phyloP scores from a whole-genome alignment of 1,140 invertebrate species.

The Camponotus floridanus region DNA sequence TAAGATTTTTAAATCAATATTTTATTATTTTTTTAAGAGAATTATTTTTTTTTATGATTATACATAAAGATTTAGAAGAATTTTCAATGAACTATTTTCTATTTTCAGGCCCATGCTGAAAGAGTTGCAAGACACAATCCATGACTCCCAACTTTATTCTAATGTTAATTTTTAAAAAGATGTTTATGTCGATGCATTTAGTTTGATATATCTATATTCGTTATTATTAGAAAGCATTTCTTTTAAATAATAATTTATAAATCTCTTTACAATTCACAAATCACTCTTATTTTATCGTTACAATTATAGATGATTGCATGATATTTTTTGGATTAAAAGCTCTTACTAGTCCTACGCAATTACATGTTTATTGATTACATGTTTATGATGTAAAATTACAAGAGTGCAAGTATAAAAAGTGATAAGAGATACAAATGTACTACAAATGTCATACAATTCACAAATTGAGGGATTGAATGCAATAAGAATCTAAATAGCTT shows the following conservation, averaged over 20 bases:
- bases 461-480: slow-evolving; percentile 24
- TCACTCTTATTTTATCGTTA: background rate
- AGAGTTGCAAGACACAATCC: slow-evolving; percentile 19
- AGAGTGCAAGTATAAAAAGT: background rate
- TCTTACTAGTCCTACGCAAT: slow-evolving; percentile 31
- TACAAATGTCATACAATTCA: background rate
- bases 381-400: background rate
- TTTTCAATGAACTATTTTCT: background rate
- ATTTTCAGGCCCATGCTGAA: slow-evolving; percentile 16
- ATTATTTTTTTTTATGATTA: background rate
- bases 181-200: background rate
- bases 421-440: background rate
- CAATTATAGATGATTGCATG: background rate
- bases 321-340: background rate
- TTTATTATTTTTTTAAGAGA: background rate
- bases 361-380: too few relatives aligned
- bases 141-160: slow-evolving; percentile 18
- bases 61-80: background rate
- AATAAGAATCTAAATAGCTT: background rate
- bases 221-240: background rate
- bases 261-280: background rate
- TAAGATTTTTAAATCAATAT: background rate
- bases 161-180: background rate
- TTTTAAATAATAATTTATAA: background rate
- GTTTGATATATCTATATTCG: background rate